Evolutionary conservation across 2,113 vertebrate genomes (phyloP), one percentile per base, ranked within the genome.

Genomic region (Hydrochoerus hydrochaeris): DNA sequence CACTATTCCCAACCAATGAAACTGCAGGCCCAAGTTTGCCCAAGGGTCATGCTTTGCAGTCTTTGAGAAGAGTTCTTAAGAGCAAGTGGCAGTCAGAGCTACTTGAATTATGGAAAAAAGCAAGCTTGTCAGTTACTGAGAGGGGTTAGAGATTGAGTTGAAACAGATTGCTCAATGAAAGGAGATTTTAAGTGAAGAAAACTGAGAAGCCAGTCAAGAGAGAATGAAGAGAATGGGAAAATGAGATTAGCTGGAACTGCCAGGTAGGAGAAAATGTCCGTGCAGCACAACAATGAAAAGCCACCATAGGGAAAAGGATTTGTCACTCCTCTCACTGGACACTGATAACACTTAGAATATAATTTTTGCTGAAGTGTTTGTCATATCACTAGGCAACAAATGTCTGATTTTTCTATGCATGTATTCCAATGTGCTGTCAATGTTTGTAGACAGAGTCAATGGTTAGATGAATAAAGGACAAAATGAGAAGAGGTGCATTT

Each of bases 231-330:
- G 32, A 60, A n/a, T 58, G 24, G 17, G 65, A 41, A 96, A 92
- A 84, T 85, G 75, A 96, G 38, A 28, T 91, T 75, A 95, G n/a
- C 20, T 90, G 41, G 49, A 92, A 67, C 67, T 96, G 20, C 60
- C 62, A 44, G 32, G 26, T 35, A 94, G 41, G 54, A 96, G 26
- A 80, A 65, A 78, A 92, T 90, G 52, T 94, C 38, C 26, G 41
- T 85, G 91, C 30, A 90, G 90, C 14, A 75, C 41, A 90, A 95
- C 67, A 94, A 35, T 94, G 57, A 94, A 44, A 95, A 95, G 54
- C n/a, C 52, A 80, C 26, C 46, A 17, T 44, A 85, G 75, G 49
- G 52, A 32, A 85, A 93, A 93, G 65, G 94, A 95, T 88, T 90
- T 92, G 26, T 90, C 60, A 83, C 35, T 85, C 19, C 32, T 1